phyloP scores from a whole-genome alignment of 2,888 invertebrate species.

The Diadegma fenestrale region DNA sequence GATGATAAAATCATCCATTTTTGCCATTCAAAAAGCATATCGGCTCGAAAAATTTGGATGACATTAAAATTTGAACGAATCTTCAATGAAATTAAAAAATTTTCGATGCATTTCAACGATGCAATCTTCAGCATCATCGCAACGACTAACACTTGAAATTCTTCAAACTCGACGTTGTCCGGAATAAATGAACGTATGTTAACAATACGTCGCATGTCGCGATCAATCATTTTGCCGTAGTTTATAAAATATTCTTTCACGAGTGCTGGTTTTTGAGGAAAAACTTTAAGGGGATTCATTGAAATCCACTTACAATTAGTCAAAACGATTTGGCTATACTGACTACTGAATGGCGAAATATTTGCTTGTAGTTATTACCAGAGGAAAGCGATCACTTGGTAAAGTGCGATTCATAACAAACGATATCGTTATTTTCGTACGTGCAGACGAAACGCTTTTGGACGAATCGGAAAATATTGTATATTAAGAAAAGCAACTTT shows the following conservation, averaged over 20 bases:
- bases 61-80: no score
- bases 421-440: background rate
- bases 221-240: background rate
- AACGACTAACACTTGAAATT: constrained; percentile 24
- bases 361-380: background rate
- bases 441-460: background rate
- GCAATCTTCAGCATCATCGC: no score
- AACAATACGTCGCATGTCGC: background rate
- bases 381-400: background rate
- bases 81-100: no score
- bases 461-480: constrained; percentile 31
- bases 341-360: no score
- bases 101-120: no score
- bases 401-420: background rate
- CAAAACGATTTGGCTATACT: no score
- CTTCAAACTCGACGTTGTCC: background rate
- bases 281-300: no score
- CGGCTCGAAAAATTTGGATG: no score
- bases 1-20: no score
- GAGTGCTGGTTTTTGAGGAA: background rate
- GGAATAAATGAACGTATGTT: background rate
- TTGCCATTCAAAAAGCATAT: no score
- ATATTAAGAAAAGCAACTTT: background rate
- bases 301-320: no score
- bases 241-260: background rate